These are phyloP conservation scores for Burhinus oedicnemus DNA, from an alignment of 2,113 vertebrate species.

Conservation along the genomic window DNA sequence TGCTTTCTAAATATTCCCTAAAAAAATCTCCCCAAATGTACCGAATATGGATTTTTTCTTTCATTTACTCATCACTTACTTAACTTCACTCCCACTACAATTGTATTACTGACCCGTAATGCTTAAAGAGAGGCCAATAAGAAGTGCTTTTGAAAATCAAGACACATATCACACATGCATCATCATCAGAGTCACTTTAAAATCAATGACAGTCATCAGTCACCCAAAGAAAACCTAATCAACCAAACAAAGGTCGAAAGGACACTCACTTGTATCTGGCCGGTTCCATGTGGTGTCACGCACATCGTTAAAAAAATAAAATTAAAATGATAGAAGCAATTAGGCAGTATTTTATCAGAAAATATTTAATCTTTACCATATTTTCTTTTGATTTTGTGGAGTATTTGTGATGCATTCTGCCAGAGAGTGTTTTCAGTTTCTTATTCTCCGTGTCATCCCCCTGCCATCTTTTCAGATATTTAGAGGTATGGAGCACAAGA, in stretches of 20 bases:
- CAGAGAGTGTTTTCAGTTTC: background rate
- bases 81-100: background rate
- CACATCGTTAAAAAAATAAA: background rate
- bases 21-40: background rate
- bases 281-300: background rate
- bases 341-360: background rate
- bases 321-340: background rate
- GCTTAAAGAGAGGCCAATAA: background rate
- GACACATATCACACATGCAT: background rate
- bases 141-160: constrained; percentile 10
- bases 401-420: background rate
- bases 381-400: background rate
- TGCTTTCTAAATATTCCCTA: background rate
- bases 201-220: constrained; percentile 32
- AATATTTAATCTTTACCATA: background rate
- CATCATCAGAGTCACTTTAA: constrained; percentile 18
- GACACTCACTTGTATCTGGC: background rate
- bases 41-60: background rate
- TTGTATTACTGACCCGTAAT: background rate
- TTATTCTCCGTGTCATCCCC: background rate
- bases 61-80: background rate
- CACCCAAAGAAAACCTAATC: constrained; percentile 31
- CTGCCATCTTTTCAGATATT: background rate
- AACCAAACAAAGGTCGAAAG: constrained; percentile 13
- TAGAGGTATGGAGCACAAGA: background rate